Percentiles rank a stretch among this genome's conserved stretches.
Conservation (phyloP, 2,113 vertebrate genomes). For the Pampusana beccarii region DNA sequence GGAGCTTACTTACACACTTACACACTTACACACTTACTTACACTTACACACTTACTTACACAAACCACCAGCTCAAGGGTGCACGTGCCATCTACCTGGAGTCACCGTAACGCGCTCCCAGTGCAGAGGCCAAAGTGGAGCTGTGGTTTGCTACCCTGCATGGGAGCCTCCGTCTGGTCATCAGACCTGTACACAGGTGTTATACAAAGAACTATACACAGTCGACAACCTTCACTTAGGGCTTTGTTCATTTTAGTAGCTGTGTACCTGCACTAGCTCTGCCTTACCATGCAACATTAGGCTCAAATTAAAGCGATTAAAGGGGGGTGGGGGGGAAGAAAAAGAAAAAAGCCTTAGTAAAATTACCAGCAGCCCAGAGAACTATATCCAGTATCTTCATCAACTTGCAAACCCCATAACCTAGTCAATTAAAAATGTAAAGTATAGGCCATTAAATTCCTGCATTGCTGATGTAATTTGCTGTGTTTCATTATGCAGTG, state of each 20-base stretch:
- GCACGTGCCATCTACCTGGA: rapidly evolving
- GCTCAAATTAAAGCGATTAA: not conserved
- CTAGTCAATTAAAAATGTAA: conserved; percentile 46
- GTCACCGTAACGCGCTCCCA: too few relatives aligned
- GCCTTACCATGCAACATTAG: not conserved
- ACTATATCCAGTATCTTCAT: not conserved
- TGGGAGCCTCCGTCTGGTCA: not conserved
- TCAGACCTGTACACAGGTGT: not conserved
- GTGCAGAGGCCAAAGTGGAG: not conserved
- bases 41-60: too few relatives aligned
- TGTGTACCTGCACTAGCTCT: not conserved
- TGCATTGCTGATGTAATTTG: conserved; percentile 40
- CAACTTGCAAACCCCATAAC: not conserved
- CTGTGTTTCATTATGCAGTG: conserved; percentile 15
- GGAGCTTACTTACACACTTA: too few relatives aligned
- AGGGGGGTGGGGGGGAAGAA: not conserved
- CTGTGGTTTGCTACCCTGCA: not conserved
- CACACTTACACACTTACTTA: too few relatives aligned
- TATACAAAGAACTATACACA: rapidly evolving
- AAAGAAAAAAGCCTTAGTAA: not conserved
- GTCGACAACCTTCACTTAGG: not conserved
- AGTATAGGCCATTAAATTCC: conserved; percentile 9
- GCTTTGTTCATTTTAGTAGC: not conserved
- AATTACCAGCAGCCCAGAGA: not conserved
- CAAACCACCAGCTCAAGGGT: not conserved